Percentiles rank a stretch among this genome's conserved stretches.
phyloP scores from a whole-genome alignment of 2,113 vertebrate species.

The Tachysurus fulvidraco region DNA sequence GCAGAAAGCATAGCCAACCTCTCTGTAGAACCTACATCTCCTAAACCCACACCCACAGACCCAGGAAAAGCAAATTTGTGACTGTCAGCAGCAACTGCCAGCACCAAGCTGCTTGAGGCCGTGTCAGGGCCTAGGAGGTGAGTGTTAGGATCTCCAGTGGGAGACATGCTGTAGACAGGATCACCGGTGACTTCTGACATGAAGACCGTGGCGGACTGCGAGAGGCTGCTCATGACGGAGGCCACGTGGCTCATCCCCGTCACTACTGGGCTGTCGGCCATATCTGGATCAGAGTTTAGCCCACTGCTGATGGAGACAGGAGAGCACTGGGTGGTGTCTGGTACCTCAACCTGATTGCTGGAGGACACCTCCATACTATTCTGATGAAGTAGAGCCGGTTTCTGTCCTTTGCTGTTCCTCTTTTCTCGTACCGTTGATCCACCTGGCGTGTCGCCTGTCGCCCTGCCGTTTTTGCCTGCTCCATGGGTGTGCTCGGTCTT shows the following conservation, averaged over 20 bases:
- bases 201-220: slow-evolving; percentile 91
- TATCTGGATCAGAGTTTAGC: slow-evolving; percentile 85
- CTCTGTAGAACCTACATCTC: slow-evolving; percentile 67
- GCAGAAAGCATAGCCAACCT: slow-evolving; percentile 80
- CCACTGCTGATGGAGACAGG: slow-evolving; percentile 94
- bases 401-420: slow-evolving; percentile 90
- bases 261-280: slow-evolving; percentile 92
- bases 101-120: slow-evolving; percentile 84
- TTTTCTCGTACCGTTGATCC: slow-evolving; percentile 78
- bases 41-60: slow-evolving; percentile 75
- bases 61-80: slow-evolving; percentile 94
- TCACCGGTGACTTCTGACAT: slow-evolving; percentile 97
- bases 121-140: slow-evolving; percentile 86
- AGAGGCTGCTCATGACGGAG: slow-evolving; percentile 85
- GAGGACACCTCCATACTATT: slow-evolving; percentile 97
- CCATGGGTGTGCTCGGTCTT: slow-evolving; percentile 87
- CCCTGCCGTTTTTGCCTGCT: slow-evolving; percentile 72
- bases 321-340: slow-evolving; percentile 97
- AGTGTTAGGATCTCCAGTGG: slow-evolving; percentile 85
- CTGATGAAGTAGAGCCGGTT: slow-evolving; percentile 91
- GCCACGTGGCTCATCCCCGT: slow-evolving; percentile 86
- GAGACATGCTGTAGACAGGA: slow-evolving; percentile 90
- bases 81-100: slow-evolving; percentile 90
- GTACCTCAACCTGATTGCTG: slow-evolving; percentile 95
- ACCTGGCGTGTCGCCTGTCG: slow-evolving; percentile 62